Evolutionary conservation across 2,797 vertebrate genomes (phyloP), one percentile per base, ranked within the genome.

Genomic region (Scolopax rusticola): DNA sequence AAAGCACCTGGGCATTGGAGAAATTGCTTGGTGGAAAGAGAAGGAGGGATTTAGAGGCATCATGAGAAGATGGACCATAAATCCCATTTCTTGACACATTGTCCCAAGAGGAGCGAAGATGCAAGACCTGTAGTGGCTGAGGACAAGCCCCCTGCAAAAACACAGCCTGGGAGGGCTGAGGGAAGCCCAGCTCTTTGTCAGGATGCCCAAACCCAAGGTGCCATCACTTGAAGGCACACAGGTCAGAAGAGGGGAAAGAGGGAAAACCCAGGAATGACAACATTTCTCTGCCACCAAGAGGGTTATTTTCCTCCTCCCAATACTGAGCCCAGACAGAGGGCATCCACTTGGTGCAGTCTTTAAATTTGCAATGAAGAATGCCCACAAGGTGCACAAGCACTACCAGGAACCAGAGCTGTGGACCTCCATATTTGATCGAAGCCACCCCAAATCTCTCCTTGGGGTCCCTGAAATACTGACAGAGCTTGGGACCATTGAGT

Each of bases 391-490:
- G 57, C 38, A 16, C 41, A 43, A 54, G 45, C 19, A 13, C 10
- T 47, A 21, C 60, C 23, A 8, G 30, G 18, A 18, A 47, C 28
- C 32, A 13, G 8, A 20, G 38, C 36, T 18, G 12, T 0, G 2
- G 32, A 38, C 15, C 36, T 30, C 1, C 0, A 1, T 11, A 12
- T 30, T 86, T 36, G 54, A 17, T 25, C 1, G 4, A 83, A 63
- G 9, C n/a, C 63, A 75, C 27, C 25, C 57, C 2, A 2, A 70
- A 50, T 40, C 36, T 68, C 2, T 0, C n/a, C 36, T 50, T 32
- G 23, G 9, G 4, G 0, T 2, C 8, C 23, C 11, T 27, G 10
- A 27, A 6, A 5, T 33, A 27, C 0, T 0, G 28, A 7, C 45
- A 43, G 60, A 78, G 17, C 33, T 32, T 1, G 3, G 43, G 41